Percentiles rank a stretch among this genome's conserved stretches.
phyloP scores from a whole-genome alignment of 2,888 invertebrate species.

The Melanostoma mellinum region DNA sequence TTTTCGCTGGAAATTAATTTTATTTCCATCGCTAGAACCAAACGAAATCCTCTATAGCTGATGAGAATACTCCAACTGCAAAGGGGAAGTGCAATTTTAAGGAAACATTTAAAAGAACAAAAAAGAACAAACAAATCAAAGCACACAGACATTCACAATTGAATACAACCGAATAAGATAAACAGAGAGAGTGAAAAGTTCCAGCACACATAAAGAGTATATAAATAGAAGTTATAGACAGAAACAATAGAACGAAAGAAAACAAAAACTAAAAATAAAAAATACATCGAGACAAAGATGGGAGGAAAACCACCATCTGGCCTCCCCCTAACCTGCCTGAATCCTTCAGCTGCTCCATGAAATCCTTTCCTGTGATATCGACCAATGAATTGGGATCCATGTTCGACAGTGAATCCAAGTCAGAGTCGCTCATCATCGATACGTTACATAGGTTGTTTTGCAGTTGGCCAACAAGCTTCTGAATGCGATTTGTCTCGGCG shows the following conservation, averaged over 20 bases:
- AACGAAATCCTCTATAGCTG: too few relatives aligned
- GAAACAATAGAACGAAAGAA: slow-evolving; percentile 39
- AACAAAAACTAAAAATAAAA: slow-evolving; percentile 34
- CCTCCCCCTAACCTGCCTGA: slow-evolving; percentile 86
- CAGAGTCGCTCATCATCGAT: slow-evolving; percentile 91
- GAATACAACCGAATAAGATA: slow-evolving; percentile 13
- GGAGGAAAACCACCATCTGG: slow-evolving; percentile 72
- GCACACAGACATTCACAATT: not conserved
- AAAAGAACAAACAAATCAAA: not conserved
- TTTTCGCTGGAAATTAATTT: not conserved
- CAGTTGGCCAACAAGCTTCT: slow-evolving; percentile 89
- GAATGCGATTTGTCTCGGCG: slow-evolving; percentile 84
- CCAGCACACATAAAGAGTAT: slow-evolving; percentile 24
- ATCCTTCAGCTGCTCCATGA: slow-evolving; percentile 85
- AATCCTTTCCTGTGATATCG: slow-evolving; percentile 90
- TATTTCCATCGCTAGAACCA: not conserved
- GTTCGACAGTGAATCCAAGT: slow-evolving; percentile 91
- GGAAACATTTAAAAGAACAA: slow-evolving; percentile 22
- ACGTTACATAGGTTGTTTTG: slow-evolving; percentile 93
- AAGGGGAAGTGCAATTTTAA: too few relatives aligned
- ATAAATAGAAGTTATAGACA: slow-evolving; percentile 34
- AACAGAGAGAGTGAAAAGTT: slow-evolving; percentile 14
- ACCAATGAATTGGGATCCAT: slow-evolving; percentile 95
- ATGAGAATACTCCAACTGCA: too few relatives aligned
- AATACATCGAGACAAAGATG: slow-evolving; percentile 77